Evolutionary conservation across 2,888 invertebrate genomes (phyloP), one percentile per base, ranked within the genome.

Genomic region (Craniophora ligustri): DNA sequence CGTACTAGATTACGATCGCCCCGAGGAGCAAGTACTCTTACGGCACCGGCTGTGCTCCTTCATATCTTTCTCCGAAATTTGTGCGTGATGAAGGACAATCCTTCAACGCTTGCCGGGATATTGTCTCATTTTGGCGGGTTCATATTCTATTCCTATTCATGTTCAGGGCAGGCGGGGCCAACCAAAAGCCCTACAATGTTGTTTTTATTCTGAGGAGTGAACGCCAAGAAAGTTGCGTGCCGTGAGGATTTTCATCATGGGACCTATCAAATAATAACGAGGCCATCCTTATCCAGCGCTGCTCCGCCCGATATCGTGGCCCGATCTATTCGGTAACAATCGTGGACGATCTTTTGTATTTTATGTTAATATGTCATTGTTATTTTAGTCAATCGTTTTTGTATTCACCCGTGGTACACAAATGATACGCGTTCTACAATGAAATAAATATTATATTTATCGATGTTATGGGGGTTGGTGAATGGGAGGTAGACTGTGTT

Each of bases 221-320:
- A 88, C 85, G 87, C 87, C 85, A 85, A 84, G 86, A 86, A 86
- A 85, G 86, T 92, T 92, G 91, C 91, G 91, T 92, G 92, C 81
- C 85, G 74, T 82, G 85, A 82, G 86, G 86, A 88, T 87, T 91
- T 91, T 86, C 86, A 89, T 92, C 90, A 89, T 85, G 83, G 85
- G 86, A 86, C 86, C 89, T 88, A 91, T 91, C 88, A 89, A 91
- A 92, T 87, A 91, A 91, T 91, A 91, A 89, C 81, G 85, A 91
- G 88, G 88, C 85, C 88, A 84, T 84, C 86, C 84, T 85, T 81
- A 79, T 85, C 76, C 78, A 81, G 72, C 78, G 75, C 82, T 81
- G 78, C 82, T 82, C 81, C 74, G 70, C 78, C 81, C 82, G 83
- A 84, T 90, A 88, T 87, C 85, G 82, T 78, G 78, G 80, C 69